phyloP scores from a whole-genome alignment of 2,113 vertebrate species.

The Callipepla squamata region DNA sequence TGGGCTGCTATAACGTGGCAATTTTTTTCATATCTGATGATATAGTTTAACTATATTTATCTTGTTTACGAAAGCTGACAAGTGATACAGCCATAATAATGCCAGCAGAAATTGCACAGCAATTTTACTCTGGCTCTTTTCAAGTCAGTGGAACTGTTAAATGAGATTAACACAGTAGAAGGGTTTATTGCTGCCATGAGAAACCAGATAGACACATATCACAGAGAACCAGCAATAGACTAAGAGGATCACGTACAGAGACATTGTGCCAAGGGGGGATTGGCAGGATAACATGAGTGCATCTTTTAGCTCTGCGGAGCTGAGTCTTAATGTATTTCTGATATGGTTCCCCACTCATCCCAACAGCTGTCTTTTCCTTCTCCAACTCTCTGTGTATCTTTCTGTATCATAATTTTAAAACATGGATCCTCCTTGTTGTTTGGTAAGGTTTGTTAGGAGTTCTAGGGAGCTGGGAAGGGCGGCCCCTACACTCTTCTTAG shows the following conservation, averaged over 20 bases:
- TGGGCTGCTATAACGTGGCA: slow-evolving; percentile 1
- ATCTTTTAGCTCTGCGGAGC: slow-evolving; percentile 9
- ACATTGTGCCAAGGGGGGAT: slow-evolving; percentile 33
- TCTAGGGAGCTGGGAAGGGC: neutral
- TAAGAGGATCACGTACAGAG: slow-evolving; percentile 51
- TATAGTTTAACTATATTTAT: slow-evolving; percentile 55
- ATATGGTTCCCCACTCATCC: neutral
- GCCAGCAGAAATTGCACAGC: slow-evolving; percentile 61
- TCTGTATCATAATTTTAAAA: neutral
- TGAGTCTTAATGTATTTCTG: slow-evolving; percentile 5
- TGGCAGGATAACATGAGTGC: slow-evolving; percentile 42
- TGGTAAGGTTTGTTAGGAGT: neutral
- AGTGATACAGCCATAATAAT: slow-evolving; percentile 49
- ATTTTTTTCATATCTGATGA: slow-evolving; percentile 53
- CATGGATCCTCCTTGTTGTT: neutral
- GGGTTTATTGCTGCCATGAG: slow-evolving; percentile 45
- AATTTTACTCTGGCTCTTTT: slow-evolving; percentile 55
- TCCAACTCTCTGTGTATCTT: neutral
- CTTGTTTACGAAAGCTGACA: slow-evolving; percentile 59
- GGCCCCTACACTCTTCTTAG: neutral
- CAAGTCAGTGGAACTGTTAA: slow-evolving; percentile 65
- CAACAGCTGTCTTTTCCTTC: slow-evolving; percentile 36
- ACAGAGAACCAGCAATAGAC: slow-evolving; percentile 32
- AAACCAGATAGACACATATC: slow-evolving; percentile 68
- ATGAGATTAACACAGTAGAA: slow-evolving; percentile 65